phyloP scores from a whole-genome alignment of 2,888 invertebrate species.

The Achlya flavicornis region DNA sequence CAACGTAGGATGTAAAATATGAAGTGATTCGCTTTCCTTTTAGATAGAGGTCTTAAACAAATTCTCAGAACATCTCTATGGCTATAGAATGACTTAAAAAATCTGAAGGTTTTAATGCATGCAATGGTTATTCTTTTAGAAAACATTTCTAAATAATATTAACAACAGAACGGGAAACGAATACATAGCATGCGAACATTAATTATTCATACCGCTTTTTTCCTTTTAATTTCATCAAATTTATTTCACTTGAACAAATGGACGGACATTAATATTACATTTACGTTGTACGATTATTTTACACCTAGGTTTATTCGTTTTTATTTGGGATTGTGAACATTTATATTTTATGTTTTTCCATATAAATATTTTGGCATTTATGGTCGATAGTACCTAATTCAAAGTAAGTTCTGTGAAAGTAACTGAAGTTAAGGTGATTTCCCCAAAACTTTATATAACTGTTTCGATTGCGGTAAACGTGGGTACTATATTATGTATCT shows the following conservation, averaged over 20 bases:
- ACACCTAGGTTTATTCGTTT: slow-evolving; percentile 22
- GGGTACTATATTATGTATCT: too few species aligned
- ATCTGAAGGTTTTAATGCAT: too few species aligned
- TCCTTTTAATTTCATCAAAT: slow-evolving; percentile 70
- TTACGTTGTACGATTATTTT: slow-evolving; percentile 57
- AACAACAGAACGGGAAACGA: slow-evolving; percentile 33
- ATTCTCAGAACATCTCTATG: background rate
- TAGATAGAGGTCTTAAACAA: background rate
- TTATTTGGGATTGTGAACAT: slow-evolving; percentile 4
- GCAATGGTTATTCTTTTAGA: background rate
- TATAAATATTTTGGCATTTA: background rate
- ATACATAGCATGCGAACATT: slow-evolving; percentile 45
- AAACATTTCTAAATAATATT: slow-evolving; percentile 10
- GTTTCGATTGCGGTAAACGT: too few species aligned
- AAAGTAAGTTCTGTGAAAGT: background rate
- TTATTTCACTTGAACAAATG: slow-evolving; percentile 71
- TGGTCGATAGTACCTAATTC: background rate
- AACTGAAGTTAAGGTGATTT: background rate
- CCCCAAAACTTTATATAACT: too few species aligned
- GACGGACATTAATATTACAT: slow-evolving; percentile 62
- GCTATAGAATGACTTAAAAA: too few species aligned
- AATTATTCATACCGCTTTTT: slow-evolving; percentile 60
- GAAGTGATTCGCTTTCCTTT: too few species aligned
- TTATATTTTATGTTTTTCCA: background rate
- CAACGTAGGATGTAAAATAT: too few species aligned